Evolutionary conservation across 2,888 invertebrate species (phyloP).

Genomic region (Malacosoma neustria): DNA sequence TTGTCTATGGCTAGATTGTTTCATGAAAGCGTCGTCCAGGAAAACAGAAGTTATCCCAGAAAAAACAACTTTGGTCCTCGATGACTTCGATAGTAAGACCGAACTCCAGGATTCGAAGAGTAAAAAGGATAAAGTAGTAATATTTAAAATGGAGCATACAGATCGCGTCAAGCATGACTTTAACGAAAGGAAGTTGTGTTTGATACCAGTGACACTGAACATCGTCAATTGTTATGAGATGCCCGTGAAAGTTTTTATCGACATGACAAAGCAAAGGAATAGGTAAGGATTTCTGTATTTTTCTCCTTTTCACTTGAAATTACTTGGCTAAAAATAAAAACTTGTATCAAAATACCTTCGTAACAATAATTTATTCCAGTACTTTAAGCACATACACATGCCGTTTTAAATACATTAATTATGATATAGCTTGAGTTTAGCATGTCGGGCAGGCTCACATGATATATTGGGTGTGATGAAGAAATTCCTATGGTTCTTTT

Average conservation of each 20-base stretch:
- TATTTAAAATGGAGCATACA: slow-evolving; percentile 75
- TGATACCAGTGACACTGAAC: slow-evolving; percentile 79
- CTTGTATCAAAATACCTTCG: too few species aligned
- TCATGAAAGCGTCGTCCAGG: slow-evolving; percentile 70
- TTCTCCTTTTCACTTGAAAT: too few species aligned
- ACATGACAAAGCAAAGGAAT: slow-evolving; percentile 72
- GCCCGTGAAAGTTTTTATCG: slow-evolving; percentile 75
- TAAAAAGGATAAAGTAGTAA: slow-evolving; percentile 67
- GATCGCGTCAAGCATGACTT: slow-evolving; percentile 78
- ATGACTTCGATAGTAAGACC: slow-evolving; percentile 34
- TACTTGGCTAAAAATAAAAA: too few species aligned
- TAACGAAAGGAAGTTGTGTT: slow-evolving; percentile 72
- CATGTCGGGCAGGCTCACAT: too few species aligned
- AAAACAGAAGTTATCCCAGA: slow-evolving; percentile 31
- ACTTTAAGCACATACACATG: too few species aligned
- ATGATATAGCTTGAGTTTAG: too few species aligned
- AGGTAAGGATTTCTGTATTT: too few species aligned
- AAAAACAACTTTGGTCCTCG: slow-evolving; percentile 34
- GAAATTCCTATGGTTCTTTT: too few species aligned
- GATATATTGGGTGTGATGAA: too few species aligned
- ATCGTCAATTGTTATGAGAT: slow-evolving; percentile 79
- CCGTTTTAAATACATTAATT: too few species aligned
- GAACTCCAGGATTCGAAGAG: slow-evolving; percentile 30
- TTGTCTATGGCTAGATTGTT: slow-evolving; percentile 76
- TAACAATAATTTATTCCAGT: too few species aligned